phyloP scores from a whole-genome alignment of 2,797 vertebrate genomes.

The Lithobates sylvaticus region DNA sequence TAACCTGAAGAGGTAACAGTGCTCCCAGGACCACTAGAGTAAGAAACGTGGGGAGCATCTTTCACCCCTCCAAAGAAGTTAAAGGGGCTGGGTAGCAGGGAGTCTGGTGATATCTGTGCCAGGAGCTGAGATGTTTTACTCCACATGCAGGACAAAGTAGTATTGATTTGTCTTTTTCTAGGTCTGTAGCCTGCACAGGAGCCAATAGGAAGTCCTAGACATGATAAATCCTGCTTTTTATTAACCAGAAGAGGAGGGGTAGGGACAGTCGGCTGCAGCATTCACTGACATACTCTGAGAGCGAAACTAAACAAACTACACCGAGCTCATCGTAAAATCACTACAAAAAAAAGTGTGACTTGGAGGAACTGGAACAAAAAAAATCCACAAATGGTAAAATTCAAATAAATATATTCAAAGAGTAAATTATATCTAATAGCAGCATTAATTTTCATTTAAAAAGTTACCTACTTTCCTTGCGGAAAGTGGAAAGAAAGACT shows the following conservation, averaged over 20 bases:
- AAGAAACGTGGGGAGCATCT: constrained; percentile 28
- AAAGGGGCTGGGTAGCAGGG: background rate
- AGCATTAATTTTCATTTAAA: too few species aligned
- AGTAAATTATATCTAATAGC: too few species aligned
- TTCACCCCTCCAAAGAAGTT: constrained; percentile 16
- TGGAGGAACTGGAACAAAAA: background rate
- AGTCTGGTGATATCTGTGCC: background rate
- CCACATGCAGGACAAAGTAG: constrained; percentile 22
- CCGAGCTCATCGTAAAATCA: background rate
- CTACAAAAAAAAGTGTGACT: background rate
- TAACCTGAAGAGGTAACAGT: background rate
- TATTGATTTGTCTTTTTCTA: constrained; percentile 57
- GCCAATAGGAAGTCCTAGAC: constrained; percentile 53
- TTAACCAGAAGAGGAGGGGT: constrained; percentile 51
- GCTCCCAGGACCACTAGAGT: background rate
- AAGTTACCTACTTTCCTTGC: too few species aligned
- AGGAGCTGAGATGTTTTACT: constrained; percentile 5
- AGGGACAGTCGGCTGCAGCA: background rate
- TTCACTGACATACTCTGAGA: background rate
- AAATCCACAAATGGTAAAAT: background rate
- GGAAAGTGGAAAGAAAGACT: too few species aligned
- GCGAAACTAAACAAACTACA: background rate
- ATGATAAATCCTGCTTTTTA: constrained; percentile 57
- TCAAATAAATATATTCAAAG: background rate
- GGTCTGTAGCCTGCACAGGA: constrained; percentile 41